phyloP scores from a whole-genome alignment of 2,113 vertebrate species.

The Anolis carolinensis region DNA sequence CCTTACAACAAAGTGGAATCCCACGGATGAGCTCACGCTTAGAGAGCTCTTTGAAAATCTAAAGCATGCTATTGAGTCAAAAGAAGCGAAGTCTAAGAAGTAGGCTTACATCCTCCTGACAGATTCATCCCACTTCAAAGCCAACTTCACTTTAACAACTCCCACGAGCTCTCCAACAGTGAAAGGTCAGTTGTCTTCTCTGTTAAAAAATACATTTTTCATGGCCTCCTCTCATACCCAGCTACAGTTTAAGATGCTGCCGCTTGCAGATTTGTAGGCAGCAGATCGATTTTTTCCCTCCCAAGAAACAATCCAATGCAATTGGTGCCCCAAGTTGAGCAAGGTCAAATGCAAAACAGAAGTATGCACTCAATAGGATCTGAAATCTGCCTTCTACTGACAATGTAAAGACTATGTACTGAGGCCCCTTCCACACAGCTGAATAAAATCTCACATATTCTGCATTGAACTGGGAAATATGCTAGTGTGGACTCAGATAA shows the following conservation, averaged over 20 bases:
- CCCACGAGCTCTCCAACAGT: background rate
- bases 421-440: background rate
- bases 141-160: constrained; percentile 15
- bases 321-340: constrained; percentile 4
- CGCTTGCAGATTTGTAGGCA: constrained; percentile 55
- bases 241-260: background rate
- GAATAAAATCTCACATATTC: too few relatives aligned
- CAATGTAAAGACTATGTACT: background rate
- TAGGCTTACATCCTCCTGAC: background rate
- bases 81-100: background rate
- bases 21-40: background rate
- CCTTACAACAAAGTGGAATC: too few relatives aligned
- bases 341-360: constrained; percentile 5
- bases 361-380: accelerated
- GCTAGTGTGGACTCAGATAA: too few relatives aligned
- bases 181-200: constrained; percentile 26
- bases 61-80: background rate
- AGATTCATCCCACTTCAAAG: constrained; percentile 21
- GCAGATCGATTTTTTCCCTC: background rate
- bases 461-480: too few relatives aligned
- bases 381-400: background rate
- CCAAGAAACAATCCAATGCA: background rate
- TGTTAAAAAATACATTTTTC: constrained; percentile 23
- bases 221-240: background rate
- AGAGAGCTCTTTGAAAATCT: background rate